These are phyloP conservation scores for Limnephilus marmoratus DNA, from an alignment of 2,888 invertebrate genomes.

Conservation along the genomic window DNA sequence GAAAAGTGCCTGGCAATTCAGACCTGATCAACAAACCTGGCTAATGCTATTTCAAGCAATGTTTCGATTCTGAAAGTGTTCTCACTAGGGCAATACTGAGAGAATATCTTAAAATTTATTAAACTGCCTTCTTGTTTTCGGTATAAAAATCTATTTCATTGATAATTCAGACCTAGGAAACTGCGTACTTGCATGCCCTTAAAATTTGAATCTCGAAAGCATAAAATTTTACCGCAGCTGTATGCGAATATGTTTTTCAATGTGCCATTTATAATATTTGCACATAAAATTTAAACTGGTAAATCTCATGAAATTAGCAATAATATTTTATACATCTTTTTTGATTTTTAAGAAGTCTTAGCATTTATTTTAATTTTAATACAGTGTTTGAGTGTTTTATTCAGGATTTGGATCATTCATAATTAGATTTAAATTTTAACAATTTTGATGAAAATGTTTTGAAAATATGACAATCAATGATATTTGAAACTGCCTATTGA, in stretches of 20 bases:
- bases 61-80: not conserved
- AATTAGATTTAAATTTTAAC: not conserved
- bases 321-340: not conserved
- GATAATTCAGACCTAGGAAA: not conserved
- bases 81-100: not conserved
- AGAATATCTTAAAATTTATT: not conserved
- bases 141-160: not conserved
- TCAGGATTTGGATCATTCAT: not conserved
- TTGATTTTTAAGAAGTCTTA: constrained; percentile 11
- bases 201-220: not conserved
- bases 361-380: not conserved
- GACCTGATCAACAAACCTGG: too few species aligned
- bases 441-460: not conserved
- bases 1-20: too few species aligned
- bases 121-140: not conserved
- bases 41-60: not conserved
- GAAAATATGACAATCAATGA: not conserved
- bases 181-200: not conserved
- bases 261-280: constrained; percentile 36
- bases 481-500: not conserved
- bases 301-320: constrained; percentile 18
- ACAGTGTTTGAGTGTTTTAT: not conserved
- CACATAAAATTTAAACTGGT: not conserved
- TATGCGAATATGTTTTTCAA: not conserved
- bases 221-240: not conserved